Evolutionary conservation across 1,140 invertebrate genomes (phyloP).

Genomic region (Streblospio benedicti): DNA sequence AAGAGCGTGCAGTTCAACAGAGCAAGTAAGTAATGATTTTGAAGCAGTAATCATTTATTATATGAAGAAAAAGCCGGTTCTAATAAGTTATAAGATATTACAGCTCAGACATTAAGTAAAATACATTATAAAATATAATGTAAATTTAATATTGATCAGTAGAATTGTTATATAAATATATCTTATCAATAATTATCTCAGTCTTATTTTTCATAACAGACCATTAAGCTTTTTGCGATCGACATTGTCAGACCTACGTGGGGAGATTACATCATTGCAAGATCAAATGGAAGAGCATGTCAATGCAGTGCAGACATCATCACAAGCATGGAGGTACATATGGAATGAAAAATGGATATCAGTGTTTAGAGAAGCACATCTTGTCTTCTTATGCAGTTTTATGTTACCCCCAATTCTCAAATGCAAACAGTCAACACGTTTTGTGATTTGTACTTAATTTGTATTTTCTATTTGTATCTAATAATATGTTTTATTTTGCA

Average conservation of each 20-base stretch:
- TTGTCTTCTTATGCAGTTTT: not conserved
- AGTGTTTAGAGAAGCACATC: not conserved
- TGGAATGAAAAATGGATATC: not conserved
- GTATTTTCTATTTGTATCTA: not conserved
- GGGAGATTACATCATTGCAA: slow-evolving; percentile 12
- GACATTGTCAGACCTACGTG: slow-evolving; percentile 10
- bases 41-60: too few species aligned
- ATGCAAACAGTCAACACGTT: not conserved
- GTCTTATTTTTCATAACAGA: not conserved
- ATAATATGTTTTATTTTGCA: not conserved
- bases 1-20: too few species aligned
- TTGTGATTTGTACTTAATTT: not conserved
- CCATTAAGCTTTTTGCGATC: slow-evolving; percentile 14
- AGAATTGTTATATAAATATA: too few species aligned
- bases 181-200: too few species aligned
- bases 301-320: slow-evolving; percentile 10
- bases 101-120: too few species aligned
- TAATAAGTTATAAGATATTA: too few species aligned
- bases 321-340: slow-evolving; percentile 14
- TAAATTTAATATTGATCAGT: too few species aligned
- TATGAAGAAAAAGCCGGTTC: too few species aligned
- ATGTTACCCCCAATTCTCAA: not conserved
- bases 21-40: too few species aligned
- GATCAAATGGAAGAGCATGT: slow-evolving; percentile 14
- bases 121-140: too few species aligned